phyloP scores from a whole-genome alignment of 2,797 vertebrate species.

The Galago senegalensis region DNA sequence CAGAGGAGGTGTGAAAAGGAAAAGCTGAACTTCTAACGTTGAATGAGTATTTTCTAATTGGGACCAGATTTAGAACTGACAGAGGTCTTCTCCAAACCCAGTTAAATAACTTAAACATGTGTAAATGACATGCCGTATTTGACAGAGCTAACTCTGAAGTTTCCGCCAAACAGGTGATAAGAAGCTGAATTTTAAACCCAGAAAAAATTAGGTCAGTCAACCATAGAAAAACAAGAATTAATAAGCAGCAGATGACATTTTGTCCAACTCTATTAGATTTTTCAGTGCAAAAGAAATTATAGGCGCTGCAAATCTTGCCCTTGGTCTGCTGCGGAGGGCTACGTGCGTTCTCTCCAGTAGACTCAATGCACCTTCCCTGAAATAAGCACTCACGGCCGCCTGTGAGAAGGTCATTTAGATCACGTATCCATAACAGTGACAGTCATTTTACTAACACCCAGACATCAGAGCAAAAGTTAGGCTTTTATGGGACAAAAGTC shows the following conservation, averaged over 20 bases:
- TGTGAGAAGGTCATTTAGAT: background rate
- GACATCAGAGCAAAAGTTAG: background rate
- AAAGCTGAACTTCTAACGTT: background rate
- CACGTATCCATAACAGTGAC: no score
- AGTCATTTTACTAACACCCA: background rate
- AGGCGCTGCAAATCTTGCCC: constrained; percentile 28
- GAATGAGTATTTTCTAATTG: constrained; percentile 61
- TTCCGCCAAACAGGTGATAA: constrained; percentile 81
- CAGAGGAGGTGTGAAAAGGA: background rate
- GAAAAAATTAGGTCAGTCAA: constrained; percentile 84
- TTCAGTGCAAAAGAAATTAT: constrained; percentile 59
- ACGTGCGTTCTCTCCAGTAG: background rate
- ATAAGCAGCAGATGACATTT: constrained; percentile 84
- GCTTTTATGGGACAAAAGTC: background rate
- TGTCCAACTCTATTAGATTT: constrained; percentile 84
- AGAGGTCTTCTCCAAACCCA: constrained; percentile 32
- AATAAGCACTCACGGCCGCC: background rate
- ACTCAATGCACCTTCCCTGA: background rate
- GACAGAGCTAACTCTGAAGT: constrained; percentile 59
- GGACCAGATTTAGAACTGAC: constrained; percentile 56
- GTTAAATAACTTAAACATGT: constrained; percentile 74
- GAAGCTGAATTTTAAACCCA: constrained; percentile 81
- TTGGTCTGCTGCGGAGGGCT: background rate
- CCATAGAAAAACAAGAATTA: constrained; percentile 85
- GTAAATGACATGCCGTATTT: constrained; percentile 74